phyloP scores from a whole-genome alignment of 2,797 vertebrate species.

The Hoplostethus atlanticus region DNA sequence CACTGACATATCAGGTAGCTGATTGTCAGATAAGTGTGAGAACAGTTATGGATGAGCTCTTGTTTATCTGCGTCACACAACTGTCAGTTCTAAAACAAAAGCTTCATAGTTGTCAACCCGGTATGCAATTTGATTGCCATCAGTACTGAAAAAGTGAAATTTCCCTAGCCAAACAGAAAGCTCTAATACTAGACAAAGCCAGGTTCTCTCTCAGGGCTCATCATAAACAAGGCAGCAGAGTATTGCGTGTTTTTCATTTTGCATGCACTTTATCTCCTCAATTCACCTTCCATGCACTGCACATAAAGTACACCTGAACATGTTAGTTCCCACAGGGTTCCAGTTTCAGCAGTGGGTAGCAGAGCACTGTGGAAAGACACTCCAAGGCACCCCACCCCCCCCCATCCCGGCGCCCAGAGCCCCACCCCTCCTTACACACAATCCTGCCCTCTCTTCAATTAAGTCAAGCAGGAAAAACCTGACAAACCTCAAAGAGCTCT shows the following conservation, averaged over 20 bases:
- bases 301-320: conserved; percentile 79
- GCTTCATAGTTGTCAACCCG: neutral
- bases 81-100: conserved; percentile 34
- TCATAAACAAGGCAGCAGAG: conserved; percentile 14
- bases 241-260: conserved; percentile 29
- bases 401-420: neutral
- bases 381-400: conserved; percentile 48
- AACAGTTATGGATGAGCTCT: conserved; percentile 66
- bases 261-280: conserved; percentile 39
- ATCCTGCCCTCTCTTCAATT: conserved; percentile 71
- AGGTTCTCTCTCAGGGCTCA: neutral
- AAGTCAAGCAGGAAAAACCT: conserved; percentile 82
- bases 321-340: conserved; percentile 86
- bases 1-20: conserved; percentile 67
- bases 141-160: neutral
- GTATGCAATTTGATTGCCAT: neutral
- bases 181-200: neutral
- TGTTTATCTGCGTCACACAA: conserved; percentile 55
- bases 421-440: conserved; percentile 43
- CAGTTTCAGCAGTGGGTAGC: conserved; percentile 81
- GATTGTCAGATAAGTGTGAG: conserved; percentile 77
- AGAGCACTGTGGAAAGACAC: conserved; percentile 80
- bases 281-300: conserved; percentile 55
- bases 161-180: conserved; percentile 1
- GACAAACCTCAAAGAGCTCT: conserved; percentile 78